Evolutionary conservation across 2,888 invertebrate genomes (phyloP).

Genomic region (Meiosimyza decipiens): DNA sequence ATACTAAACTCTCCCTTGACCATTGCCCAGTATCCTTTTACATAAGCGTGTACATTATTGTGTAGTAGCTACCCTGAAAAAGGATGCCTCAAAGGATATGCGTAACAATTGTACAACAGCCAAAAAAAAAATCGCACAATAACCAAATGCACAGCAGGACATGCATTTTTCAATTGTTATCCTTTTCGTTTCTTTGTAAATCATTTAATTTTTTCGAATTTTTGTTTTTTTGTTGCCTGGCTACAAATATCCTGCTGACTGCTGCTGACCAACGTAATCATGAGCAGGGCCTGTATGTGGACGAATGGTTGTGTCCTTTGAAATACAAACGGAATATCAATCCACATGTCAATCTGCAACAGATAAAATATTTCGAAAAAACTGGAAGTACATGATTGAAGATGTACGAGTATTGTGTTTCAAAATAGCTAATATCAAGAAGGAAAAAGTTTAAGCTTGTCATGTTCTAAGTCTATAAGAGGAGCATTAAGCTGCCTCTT

Average conservation of each 20-base stretch:
- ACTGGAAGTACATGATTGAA: too few relatives aligned
- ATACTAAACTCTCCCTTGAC: constrained; percentile 11
- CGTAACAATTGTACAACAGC: constrained; percentile 19
- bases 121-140: constrained; percentile 24
- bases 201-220: neutral
- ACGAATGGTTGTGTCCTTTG: neutral
- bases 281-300: neutral
- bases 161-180: constrained; percentile 33
- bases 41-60: constrained; percentile 16
- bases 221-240: neutral
- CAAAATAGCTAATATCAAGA: too few relatives aligned
- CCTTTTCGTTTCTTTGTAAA: constrained; percentile 21
- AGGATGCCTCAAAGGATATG: constrained; percentile 29
- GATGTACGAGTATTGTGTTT: too few relatives aligned
- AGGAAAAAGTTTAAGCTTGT: too few relatives aligned
- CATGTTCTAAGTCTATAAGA: too few relatives aligned
- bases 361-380: too few relatives aligned
- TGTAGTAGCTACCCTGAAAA: constrained; percentile 22
- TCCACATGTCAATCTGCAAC: neutral
- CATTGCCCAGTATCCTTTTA: constrained; percentile 35
- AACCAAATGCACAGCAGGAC: constrained; percentile 37
- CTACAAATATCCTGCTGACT: constrained; percentile 6
- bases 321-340: neutral
- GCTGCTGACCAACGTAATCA: constrained; percentile 12
- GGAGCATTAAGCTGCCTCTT: too few relatives aligned